Evolutionary conservation across 2,888 invertebrate species (phyloP), one percentile per base, ranked within the genome.

Genomic region (Ashinkailepas kermadecensis): DNA sequence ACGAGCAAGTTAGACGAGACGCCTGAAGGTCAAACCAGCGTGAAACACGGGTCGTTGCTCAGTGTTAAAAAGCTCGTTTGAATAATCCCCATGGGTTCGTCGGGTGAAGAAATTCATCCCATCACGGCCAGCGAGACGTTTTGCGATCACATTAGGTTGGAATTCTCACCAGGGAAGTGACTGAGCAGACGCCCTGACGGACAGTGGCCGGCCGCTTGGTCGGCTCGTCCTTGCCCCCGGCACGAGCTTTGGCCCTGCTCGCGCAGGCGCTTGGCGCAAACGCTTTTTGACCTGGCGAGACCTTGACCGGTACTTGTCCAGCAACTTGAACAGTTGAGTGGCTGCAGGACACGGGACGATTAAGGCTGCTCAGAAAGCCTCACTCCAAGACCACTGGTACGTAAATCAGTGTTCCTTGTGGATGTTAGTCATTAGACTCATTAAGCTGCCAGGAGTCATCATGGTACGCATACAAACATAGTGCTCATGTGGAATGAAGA

Each of bases 231-330:
- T 97, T 97, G 86, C 94, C 95, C 4, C 39, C 39, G 39, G 39
- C 39, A 4, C 39, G 39, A 39, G 39, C 39, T 39, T 39, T 39
- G 4, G 4, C 39, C 39, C 82, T n/a, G 91, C 39, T 39, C 39
- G 4, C 39, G 4, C 4, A 39, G 39, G 39, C 39, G 39, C n/a
- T n/a, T n/a, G n/a, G n/a, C n/a, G n/a, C n/a, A n/a, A n/a, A n/a
- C n/a, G n/a, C n/a, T n/a, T n/a, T n/a, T n/a, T n/a, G n/a, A 39
- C 39, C 39, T 39, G 39, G 39, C 39, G 39, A 39, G 39, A 39
- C 39, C 99, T 99, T 81, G 99, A 99, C 85, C 96, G 92, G 89
- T 99, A 99, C 87, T 99, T 99, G 88, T 98, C 97, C 89, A 99
- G 89, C 85, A 99, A 91, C 89, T 96, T 95, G 91, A 99, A 99